These are phyloP conservation scores for Neocrepidodera transversa DNA, from an alignment of 2,888 invertebrate species.

Conservation along the genomic window DNA sequence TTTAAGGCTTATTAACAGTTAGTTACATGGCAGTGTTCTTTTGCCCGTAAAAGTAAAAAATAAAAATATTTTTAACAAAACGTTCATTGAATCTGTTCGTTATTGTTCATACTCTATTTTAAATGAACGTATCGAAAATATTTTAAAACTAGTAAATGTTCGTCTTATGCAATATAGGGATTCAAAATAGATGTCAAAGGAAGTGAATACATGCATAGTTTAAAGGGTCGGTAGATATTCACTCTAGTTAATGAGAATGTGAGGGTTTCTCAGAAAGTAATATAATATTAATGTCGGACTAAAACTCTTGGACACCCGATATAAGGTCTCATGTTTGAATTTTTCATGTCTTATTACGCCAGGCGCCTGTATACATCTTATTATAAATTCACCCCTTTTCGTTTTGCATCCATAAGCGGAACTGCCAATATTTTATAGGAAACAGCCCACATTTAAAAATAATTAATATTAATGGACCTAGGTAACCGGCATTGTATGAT, in stretches of 20 bases:
- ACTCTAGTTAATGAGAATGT: conserved; percentile 25
- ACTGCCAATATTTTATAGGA: not conserved
- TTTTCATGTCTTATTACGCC: conserved; percentile 33
- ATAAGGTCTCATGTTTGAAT: conserved; percentile 26
- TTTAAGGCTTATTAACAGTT: not conserved
- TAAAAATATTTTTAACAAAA: too few species aligned
- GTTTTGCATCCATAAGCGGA: conserved; percentile 5
- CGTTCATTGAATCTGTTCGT: too few species aligned
- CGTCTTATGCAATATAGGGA: not conserved
- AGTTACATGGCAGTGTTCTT: conserved; percentile 2
- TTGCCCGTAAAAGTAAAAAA: not conserved
- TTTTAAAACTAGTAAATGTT: too few species aligned
- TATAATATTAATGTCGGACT: conserved; percentile 23
- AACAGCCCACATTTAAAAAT: too few species aligned
- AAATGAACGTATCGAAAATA: too few species aligned
- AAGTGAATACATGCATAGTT: conserved; percentile 6
- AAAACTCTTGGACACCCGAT: conserved; percentile 26
- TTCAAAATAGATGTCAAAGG: not conserved
- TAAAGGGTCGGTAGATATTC: conserved; percentile 3
- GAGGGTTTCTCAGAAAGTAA: conserved; percentile 24
- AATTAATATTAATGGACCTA: too few species aligned
- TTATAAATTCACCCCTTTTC: conserved; percentile 36
- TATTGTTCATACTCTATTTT: too few species aligned
- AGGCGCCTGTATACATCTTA: conserved; percentile 29
- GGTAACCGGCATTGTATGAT: too few species aligned